A percentile compares a stretch with the other conserved stretches of the same genome.
Conservation (phyloP, 2,797 vertebrate species). For the Sparus aurata region DNA sequence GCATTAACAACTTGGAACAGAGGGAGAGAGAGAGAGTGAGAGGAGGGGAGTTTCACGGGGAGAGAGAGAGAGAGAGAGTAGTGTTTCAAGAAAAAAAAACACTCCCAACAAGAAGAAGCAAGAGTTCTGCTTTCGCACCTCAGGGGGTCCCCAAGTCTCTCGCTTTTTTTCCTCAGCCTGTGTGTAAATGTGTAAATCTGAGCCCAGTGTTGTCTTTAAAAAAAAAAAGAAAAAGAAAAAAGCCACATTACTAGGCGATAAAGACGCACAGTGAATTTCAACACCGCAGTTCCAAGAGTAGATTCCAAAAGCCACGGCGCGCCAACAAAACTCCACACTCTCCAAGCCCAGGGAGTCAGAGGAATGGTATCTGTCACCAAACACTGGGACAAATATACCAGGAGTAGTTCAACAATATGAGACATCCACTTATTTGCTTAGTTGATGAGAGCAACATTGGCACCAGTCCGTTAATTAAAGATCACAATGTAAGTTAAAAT, state of each 20-base stretch:
- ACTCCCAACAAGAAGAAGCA: conserved; percentile 34
- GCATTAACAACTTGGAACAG: conserved; percentile 53
- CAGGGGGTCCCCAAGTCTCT: conserved; percentile 22
- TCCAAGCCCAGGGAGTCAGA: not conserved
- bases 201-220: conserved; percentile 25
- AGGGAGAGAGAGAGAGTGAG: conserved; percentile 2
- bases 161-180: conserved; percentile 25
- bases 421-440: not conserved
- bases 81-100: conserved; percentile 32
- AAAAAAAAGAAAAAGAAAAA: not conserved
- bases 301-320: conserved; percentile 16
- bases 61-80: not conserved
- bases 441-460: not conserved
- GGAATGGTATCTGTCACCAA: not conserved
- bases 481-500: too few species aligned
- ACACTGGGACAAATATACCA: not conserved
- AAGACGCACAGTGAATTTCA: conserved; percentile 40
- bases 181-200: conserved; percentile 41
- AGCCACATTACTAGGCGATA: conserved; percentile 43
- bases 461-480: too few species aligned
- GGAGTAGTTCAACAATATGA: not conserved
- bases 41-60: not conserved
- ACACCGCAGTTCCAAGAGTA: conserved; percentile 11
- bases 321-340: conserved; percentile 19
- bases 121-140: conserved; percentile 50